Conservation (phyloP, 1,140 invertebrate species). For the Pomacea maculata region DNA sequence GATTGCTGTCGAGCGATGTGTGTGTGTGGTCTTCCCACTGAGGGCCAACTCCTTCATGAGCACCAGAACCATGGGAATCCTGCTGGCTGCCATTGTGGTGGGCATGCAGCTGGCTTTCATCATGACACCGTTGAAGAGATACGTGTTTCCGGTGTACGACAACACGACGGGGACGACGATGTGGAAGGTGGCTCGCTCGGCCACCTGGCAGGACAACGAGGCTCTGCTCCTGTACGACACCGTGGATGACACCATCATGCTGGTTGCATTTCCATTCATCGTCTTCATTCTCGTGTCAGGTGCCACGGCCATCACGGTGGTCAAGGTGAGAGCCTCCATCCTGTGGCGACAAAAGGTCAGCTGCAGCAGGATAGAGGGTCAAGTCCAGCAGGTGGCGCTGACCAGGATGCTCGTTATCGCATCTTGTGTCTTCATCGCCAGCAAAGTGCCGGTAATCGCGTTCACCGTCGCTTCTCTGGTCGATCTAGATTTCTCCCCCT, state of each 20-base stretch:
- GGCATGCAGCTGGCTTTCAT: background rate
- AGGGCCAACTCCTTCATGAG: background rate
- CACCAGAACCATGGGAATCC: background rate
- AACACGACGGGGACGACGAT: background rate
- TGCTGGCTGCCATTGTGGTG: background rate
- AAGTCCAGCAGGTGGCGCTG: background rate
- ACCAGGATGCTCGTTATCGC: background rate
- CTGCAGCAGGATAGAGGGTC: background rate
- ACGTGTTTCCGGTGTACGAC: background rate
- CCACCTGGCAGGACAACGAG: background rate
- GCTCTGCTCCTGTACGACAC: background rate
- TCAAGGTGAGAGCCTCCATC: background rate
- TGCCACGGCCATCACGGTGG: background rate
- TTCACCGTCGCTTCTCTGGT: background rate
- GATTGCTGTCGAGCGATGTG: background rate
- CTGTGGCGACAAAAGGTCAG: background rate
- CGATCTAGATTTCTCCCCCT: background rate
- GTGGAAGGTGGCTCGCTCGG: background rate
- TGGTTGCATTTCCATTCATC: background rate
- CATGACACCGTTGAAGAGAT: background rate
- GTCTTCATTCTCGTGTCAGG: background rate
- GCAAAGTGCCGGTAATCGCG: background rate
- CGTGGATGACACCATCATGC: background rate
- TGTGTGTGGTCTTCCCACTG: background rate
- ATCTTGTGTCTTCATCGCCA: background rate